Percentiles rank a stretch among this genome's conserved stretches.
Conservation (phyloP, 53 echinoderm and acorn worm genomes). For the Holothuria leucospilota region DNA sequence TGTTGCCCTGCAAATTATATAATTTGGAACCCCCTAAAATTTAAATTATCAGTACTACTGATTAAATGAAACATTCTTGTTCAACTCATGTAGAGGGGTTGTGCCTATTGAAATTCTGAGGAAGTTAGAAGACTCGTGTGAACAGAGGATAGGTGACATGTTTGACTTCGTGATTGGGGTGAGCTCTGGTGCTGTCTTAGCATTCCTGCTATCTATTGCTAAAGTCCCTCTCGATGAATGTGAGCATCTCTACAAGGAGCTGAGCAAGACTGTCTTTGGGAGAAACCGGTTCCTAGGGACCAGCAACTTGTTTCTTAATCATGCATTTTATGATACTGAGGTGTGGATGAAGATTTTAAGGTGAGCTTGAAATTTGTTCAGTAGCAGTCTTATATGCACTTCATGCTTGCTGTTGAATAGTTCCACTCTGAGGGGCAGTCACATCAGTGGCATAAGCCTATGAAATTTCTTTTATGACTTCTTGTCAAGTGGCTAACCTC, state of each 20-base stretch:
- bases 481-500: no score
- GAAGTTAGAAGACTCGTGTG: slow-evolving; percentile 72
- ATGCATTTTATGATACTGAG: slow-evolving; percentile 95
- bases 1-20: no score
- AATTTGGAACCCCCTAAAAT: no score
- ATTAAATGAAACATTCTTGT: no score
- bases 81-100: slow-evolving; percentile 68
- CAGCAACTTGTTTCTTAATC: slow-evolving; percentile 85
- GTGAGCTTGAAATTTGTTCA: slow-evolving; percentile 40
- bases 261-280: slow-evolving; percentile 83
- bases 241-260: slow-evolving; percentile 76
- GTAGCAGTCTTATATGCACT: not conserved
- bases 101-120: slow-evolving; percentile 86
- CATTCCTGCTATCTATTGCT: slow-evolving; percentile 76
- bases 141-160: slow-evolving; percentile 79
- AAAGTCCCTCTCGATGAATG: slow-evolving; percentile 78
- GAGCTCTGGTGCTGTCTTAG: slow-evolving; percentile 92
- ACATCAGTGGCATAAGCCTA: no score
- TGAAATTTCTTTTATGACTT: no score
- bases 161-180: slow-evolving; percentile 96
- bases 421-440: no score
- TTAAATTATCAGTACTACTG: no score
- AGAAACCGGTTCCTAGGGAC: slow-evolving; percentile 88
- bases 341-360: slow-evolving; percentile 89
- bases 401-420: not conserved